A percentile compares a stretch with the other conserved stretches of the same genome.
These are phyloP conservation scores for Lates calcarifer DNA, from an alignment of 2,113 vertebrate genomes.

Conservation along the genomic window DNA sequence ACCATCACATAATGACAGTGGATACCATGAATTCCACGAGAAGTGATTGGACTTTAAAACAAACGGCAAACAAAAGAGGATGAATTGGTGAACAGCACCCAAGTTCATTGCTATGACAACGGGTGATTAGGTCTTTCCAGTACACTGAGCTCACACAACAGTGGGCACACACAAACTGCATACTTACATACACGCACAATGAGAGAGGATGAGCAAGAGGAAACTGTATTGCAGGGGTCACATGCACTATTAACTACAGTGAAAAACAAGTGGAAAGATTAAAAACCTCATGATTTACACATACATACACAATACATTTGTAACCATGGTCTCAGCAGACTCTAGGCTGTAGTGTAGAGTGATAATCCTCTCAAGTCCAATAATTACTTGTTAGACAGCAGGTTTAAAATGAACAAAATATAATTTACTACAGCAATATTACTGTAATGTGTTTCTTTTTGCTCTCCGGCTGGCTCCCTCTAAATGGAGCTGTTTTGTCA, in stretches of 20 bases:
- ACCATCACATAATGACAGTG: constrained; percentile 23
- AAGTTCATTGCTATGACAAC: constrained; percentile 81
- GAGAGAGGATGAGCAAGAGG: constrained; percentile 18
- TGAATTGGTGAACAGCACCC: constrained; percentile 65
- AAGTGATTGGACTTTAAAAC: constrained; percentile 66
- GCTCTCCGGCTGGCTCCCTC: background rate
- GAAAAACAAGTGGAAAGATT: constrained; percentile 31
- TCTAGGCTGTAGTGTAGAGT: background rate
- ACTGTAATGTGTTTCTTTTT: background rate
- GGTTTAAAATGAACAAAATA: background rate
- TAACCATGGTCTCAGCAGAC: background rate
- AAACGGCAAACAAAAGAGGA: constrained; percentile 75
- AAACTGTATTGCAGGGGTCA: constrained; percentile 36
- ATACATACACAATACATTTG: background rate
- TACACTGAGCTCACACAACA: constrained; percentile 74
- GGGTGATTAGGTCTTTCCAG: constrained; percentile 79
- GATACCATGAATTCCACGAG: constrained; percentile 69
- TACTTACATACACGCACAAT: constrained; percentile 2
- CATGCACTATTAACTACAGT: background rate
- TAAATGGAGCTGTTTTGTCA: background rate
- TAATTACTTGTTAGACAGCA: background rate
- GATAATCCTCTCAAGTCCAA: background rate
- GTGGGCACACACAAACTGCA: constrained; percentile 27
- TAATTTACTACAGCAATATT: too few species aligned
- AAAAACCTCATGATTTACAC: background rate